Evolutionary conservation across 2,888 invertebrate genomes (phyloP), one percentile per base, ranked within the genome.

Genomic region (Caenorhabditis zanzibari): DNA sequence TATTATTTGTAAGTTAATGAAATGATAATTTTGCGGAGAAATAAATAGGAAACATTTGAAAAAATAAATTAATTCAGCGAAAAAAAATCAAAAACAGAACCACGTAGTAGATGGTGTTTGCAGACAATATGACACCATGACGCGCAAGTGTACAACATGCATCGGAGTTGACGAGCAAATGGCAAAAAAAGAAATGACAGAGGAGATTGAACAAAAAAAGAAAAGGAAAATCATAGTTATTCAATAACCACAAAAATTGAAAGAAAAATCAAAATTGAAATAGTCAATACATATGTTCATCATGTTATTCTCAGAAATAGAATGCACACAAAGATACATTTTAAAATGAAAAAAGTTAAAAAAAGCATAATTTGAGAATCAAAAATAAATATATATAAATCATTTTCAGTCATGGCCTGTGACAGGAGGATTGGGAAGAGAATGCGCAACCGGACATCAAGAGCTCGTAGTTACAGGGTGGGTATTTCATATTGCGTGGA

Each of bases 381-480:
- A 6, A 71, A n/a, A 35, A n/a, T 6, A n/a, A n/a, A 10, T 26
- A 0, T 12, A 47, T 28, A 28, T 28, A 12, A 22, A 22, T 26
- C 0, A 54, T 63, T 73, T 92, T 56, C 90, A 94, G 94, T 95
- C 96, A 93, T 99, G 98, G 98, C 99, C 98, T 77, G 95, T 99
- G 89, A 95, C 95, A 90, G 99, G 99, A 52, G 99, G 99, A 72
- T 96, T 96, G 93, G 97, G 97, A 96, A 96, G 96, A 88, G 96
- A 96, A 74, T 96, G 96, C 91, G 96, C 96, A 81, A 97, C 96
- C 93, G 97, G 97, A 93, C 98, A 98, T 94, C 96, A 96, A 92
- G 99, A 99, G 94, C 96, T 99, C 92, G 96, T 99, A 90, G 95
- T 99, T 90, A 99, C 98, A n/a, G 98, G 88, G 72, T 81, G n/a